A percentile compares a stretch with the other conserved stretches of the same genome.
These are phyloP conservation scores for Eulemur albifrons DNA, from an alignment of 2,797 vertebrate genomes.

Conservation along the genomic window DNA sequence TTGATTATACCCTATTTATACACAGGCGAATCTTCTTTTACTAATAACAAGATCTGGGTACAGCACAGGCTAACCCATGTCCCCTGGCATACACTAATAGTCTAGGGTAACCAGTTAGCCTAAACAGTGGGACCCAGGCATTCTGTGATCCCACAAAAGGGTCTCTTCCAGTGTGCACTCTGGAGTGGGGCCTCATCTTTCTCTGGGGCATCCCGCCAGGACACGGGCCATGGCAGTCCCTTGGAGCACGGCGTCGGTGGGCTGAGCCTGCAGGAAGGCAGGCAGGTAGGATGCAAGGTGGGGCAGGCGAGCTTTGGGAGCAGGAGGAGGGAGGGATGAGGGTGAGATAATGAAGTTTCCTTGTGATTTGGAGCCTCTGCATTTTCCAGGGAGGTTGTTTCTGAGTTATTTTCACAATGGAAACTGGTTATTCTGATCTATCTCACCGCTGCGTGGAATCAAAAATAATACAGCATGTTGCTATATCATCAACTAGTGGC, in stretches of 20 bases:
- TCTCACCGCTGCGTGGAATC: not conserved
- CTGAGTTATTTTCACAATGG: slow-evolving; percentile 41
- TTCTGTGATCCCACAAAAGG: not conserved
- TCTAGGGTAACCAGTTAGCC: not conserved
- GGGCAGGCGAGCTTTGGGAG: not conserved
- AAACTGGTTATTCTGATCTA: not conserved
- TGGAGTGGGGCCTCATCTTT: not conserved
- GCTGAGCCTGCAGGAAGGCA: not conserved
- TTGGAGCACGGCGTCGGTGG: not conserved
- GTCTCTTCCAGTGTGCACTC: not conserved
- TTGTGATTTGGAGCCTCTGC: not conserved
- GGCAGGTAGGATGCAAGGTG: not conserved
- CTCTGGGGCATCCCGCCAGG: not conserved
- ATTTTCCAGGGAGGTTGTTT: not conserved
- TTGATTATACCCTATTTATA: not conserved
- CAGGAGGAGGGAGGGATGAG: not conserved
- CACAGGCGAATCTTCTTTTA: not conserved
- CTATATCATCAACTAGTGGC: slow-evolving; percentile 67
- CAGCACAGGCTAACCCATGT: not conserved
- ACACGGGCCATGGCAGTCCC: not conserved
- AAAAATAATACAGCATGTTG: slow-evolving; percentile 3
- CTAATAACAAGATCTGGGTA: not conserved
- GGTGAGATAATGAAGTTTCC: not conserved
- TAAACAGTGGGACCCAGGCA: not conserved
- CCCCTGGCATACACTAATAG: not conserved